phyloP scores from a whole-genome alignment of 64 coral and sea anemone species.

The Montipora sp. region DNA sequence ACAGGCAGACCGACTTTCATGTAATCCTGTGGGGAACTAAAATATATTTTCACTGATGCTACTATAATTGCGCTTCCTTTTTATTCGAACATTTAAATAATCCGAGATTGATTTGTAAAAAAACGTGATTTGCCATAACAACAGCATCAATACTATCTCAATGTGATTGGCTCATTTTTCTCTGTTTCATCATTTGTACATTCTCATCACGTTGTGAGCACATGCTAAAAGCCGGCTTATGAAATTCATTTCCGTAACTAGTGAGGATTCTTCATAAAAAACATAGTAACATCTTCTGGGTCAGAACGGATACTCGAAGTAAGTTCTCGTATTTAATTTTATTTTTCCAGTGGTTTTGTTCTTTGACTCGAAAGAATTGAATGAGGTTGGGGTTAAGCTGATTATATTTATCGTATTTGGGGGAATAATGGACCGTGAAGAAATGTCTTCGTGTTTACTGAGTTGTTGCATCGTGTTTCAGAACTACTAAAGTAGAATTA shows the following conservation, averaged over 20 bases:
- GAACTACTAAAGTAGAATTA: not conserved
- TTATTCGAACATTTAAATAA: too few species aligned
- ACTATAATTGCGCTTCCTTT: not conserved
- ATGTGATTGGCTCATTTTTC: conserved; percentile 28
- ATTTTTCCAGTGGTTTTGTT: not conserved
- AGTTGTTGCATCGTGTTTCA: not conserved
- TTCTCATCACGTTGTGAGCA: conserved; percentile 32
- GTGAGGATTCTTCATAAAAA: not conserved
- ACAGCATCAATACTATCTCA: not conserved
- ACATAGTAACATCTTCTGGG: not conserved
- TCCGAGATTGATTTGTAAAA: too few species aligned
- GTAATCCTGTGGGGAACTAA: not conserved
- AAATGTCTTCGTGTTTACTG: too few species aligned
- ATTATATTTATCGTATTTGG: not conserved
- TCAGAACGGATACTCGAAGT: not conserved
- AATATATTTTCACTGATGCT: not conserved
- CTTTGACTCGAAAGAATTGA: not conserved
- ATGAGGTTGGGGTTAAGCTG: not conserved
- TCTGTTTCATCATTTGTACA: conserved; percentile 24
- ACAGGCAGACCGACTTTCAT: not conserved
- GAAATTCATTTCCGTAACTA: not conserved
- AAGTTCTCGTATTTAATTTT: not conserved
- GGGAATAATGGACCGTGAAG: too few species aligned
- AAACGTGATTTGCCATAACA: not conserved
- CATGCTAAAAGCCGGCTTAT: not conserved